Evolutionary conservation across 2,113 vertebrate species (phyloP).

Genomic region (Dryoscopus gambensis): DNA sequence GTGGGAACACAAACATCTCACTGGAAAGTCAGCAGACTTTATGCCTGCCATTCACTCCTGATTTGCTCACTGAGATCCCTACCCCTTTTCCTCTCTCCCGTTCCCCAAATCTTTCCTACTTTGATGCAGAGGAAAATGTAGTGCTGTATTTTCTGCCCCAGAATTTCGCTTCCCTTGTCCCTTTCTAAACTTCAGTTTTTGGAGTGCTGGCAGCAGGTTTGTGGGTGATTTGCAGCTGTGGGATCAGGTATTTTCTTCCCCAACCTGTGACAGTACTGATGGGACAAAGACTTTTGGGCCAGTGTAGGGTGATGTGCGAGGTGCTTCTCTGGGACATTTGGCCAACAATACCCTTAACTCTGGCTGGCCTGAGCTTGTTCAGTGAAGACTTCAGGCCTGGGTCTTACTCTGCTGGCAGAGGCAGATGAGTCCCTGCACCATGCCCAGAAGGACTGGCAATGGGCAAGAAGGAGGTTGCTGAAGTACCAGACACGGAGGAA

Average conservation of each 20-base stretch:
- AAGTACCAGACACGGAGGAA: neutral
- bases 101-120: neutral
- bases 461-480: neutral
- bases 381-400: neutral
- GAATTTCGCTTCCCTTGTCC: neutral
- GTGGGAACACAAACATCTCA: neutral
- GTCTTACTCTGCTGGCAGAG: neutral
- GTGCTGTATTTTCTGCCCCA: neutral
- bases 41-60: neutral
- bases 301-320: neutral
- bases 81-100: neutral
- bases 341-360: neutral
- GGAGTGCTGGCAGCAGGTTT: neutral
- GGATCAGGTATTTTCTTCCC: neutral
- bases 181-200: neutral
- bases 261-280: neutral
- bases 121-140: neutral
- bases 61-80: neutral
- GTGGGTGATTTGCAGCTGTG: neutral
- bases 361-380: neutral
- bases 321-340: neutral
- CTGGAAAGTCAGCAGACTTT: neutral
- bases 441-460: neutral
- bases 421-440: neutral
- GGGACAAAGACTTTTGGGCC: neutral